Evolutionary conservation across 2,888 invertebrate genomes (phyloP), one percentile per base, ranked within the genome.

Genomic region (Drosophila paracracens): DNA sequence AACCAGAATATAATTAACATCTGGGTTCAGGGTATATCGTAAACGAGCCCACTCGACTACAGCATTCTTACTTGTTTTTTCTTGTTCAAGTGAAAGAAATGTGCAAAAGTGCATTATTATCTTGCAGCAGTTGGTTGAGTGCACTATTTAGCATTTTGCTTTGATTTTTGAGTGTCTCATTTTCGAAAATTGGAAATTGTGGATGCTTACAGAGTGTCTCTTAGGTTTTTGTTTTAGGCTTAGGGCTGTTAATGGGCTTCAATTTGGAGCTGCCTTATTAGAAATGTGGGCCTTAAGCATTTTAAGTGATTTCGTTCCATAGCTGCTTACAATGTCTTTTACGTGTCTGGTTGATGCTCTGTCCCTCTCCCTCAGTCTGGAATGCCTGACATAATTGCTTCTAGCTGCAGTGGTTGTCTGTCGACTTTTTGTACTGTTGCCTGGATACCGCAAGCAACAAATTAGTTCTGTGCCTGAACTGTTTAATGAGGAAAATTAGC

Each of bases 401-500:
- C 46, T 52, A 29, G 76, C 51, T 76, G 76, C 67, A 68, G 40
- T 67, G 52, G 36, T 33, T 74, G 38, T 31, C 48, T 25, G 25
- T 29, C 31, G 4, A 4, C 29, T n/a, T 54, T 29, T 18, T 56
- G n/a, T 40, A 52, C 50, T 57, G 67, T 71, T 74, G 72, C 63
- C 53, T 64, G 43, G 65, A 50, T 70, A 69, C 72, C 68, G 64
- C 61, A 53, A 62, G 76, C 81, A 79, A 76, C 83, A 83, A 83
- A 76, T 83, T 75, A 68, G 76, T 75, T 68, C 62, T 73, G 68
- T 76, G 83, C 83, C 74, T 74, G 58, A 79, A 79, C 77, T 76
- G 83, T 74, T 83, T 83, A 83, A 86, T 86, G 86, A 83, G 79
- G 58, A 67, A 81, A 84, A 84, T 84, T 84, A 84, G 86, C 83